phyloP scores from a whole-genome alignment of 2,113 vertebrate genomes.

The Labeo rohita region DNA sequence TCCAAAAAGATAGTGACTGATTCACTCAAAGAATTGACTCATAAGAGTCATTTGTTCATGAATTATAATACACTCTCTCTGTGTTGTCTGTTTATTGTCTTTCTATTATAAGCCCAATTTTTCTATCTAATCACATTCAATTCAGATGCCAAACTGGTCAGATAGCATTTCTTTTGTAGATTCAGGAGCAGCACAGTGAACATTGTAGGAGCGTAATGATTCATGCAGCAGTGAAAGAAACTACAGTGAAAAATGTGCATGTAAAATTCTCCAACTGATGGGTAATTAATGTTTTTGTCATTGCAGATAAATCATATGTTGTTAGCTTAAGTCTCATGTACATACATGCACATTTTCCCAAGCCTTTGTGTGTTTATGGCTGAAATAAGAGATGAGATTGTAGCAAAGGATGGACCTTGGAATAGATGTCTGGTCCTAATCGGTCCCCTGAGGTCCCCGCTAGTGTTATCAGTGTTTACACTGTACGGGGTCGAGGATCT shows the following conservation, averaged over 20 bases:
- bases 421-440: conserved; percentile 10
- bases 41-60: neutral
- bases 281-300: neutral
- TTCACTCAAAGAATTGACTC: neutral
- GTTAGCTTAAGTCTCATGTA: neutral
- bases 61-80: neutral
- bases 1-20: neutral
- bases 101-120: neutral
- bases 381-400: neutral
- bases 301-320: neutral
- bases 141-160: neutral
- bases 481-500: neutral
- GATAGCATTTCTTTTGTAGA: neutral
- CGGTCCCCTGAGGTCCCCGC: neutral
- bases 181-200: neutral
- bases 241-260: neutral
- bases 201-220: neutral
- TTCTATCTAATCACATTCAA: neutral
- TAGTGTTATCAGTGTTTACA: conserved; percentile 32
- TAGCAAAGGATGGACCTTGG: neutral
- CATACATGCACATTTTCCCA: neutral
- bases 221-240: neutral
- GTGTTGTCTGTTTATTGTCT: neutral
- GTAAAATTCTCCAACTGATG: neutral
- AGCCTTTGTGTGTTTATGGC: neutral